Evolutionary conservation across 1,140 invertebrate species (phyloP), one percentile per base, ranked within the genome.

Genomic region (Ruditapes philippinarum): DNA sequence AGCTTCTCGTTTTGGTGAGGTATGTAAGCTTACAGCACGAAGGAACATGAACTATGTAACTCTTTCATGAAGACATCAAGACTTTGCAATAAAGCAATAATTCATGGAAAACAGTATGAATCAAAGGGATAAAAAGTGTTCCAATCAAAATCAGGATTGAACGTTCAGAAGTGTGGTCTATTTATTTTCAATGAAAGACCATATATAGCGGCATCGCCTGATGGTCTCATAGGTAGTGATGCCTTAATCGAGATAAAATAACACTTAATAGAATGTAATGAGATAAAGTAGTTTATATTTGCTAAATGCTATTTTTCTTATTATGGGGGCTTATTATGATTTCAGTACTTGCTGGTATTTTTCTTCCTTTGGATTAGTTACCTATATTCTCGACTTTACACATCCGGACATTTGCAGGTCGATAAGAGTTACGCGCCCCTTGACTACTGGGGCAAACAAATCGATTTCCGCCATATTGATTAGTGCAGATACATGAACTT

Each of bases 361-460:
- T n/a, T n/a, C n/a, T n/a, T n/a, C n/a, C n/a, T n/a, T n/a, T n/a
- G n/a, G n/a, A n/a, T 49, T 36, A 68, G 62, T 51, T n/a, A 42
- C 4, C 19, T 87, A 36, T 62, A 70, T 65, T 4, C 3, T 40
- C n/a, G 31, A 9, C 45, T 38, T 19, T 62, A 78, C n/a, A 78
- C 76, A 51, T 84, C 36, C 62, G 49, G 79, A 33, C 88, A 89
- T 49, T 40, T 68, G 74, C 84, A 81, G 88, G 88, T 31, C 88
- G 85, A n/a, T n/a, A n/a, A n/a, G n/a, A n/a, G n/a, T n/a, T n/a
- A n/a, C n/a, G n/a, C n/a, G n/a, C n/a, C n/a, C n/a, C n/a, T n/a
- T n/a, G n/a, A n/a, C n/a, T n/a, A n/a, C n/a, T n/a, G n/a, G n/a
- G n/a, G n/a, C n/a, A n/a, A n/a, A n/a, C n/a, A n/a, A n/a, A n/a